Conservation (phyloP, 2,888 invertebrate species). For the Labia minor region DNA sequence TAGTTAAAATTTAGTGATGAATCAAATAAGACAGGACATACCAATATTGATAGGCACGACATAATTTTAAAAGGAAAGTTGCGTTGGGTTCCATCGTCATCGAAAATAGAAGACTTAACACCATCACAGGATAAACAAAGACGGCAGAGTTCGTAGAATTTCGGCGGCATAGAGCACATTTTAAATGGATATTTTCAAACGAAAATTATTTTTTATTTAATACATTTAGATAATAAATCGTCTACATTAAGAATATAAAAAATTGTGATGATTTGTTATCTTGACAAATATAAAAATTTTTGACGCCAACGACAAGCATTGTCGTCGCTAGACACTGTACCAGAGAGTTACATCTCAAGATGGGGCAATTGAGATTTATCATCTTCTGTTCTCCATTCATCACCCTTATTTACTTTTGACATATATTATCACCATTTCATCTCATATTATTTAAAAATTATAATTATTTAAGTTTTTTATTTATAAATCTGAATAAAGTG, state of each 20-base stretch:
- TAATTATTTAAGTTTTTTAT: too few species aligned
- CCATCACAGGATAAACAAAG: slow-evolving; percentile 76
- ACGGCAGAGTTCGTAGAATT: slow-evolving; percentile 87
- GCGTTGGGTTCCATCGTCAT: slow-evolving; percentile 60
- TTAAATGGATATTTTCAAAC: slow-evolving; percentile 42
- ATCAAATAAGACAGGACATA: slow-evolving; percentile 43
- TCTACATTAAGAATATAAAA: slow-evolving; percentile 27
- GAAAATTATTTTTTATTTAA: slow-evolving; percentile 23
- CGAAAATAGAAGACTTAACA: slow-evolving; percentile 65
- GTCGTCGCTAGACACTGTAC: slow-evolving; percentile 20
- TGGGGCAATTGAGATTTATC: too few species aligned
- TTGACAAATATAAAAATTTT: slow-evolving; percentile 27
- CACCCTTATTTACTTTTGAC: too few species aligned
- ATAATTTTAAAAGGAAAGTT: slow-evolving; percentile 59
- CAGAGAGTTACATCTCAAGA: neutral
- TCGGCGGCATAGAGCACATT: slow-evolving; percentile 86
- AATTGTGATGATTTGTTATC: slow-evolving; percentile 24
- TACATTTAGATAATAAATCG: slow-evolving; percentile 32
- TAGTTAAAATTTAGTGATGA: neutral
- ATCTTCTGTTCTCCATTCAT: too few species aligned
- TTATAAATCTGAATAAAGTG: too few species aligned
- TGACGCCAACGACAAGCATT: slow-evolving; percentile 28
- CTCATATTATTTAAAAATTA: too few species aligned
- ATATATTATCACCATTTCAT: too few species aligned
- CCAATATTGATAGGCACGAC: slow-evolving; percentile 69